Evolutionary conservation across 2,113 vertebrate species (phyloP), one percentile per base, ranked within the genome.

Genomic region (Kryptolebias marmoratus): DNA sequence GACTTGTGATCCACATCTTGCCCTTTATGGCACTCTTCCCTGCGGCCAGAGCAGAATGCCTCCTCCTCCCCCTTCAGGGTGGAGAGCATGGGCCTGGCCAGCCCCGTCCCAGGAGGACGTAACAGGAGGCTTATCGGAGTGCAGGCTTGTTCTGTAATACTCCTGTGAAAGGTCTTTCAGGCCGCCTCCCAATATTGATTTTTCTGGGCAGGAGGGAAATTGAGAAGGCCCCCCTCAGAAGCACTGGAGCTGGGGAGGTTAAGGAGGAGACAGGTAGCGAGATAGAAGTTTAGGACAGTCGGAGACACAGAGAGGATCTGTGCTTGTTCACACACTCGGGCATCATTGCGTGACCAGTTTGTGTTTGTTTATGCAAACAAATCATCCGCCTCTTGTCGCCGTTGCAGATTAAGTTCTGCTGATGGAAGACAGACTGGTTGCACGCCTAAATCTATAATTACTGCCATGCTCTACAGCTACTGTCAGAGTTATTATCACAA

Each of bases 91-190:
- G 87, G 80, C 87, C 75, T 79, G 90, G 88, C 91, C 90, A 88
- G 86, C 90, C 84, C 77, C 70, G 74, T 94, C 93, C 93, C 94
- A 71, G 54, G 93, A 88, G 94, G 88, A 81, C 79, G 93, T 93
- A 94, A 94, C 92, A 83, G 68, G 90, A 94, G 90, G 94, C 92
- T 92, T 92, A 92, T 93, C 92, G 78, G 90, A 83, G 90, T 87
- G 83, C 84, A 72, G 83, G 80, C 84, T 89, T 94, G 94, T 91
- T 90, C 93, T 93, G 84, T 93, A 94, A 94, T 94, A 94, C 94
- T 93, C 94, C 93, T 95, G 94, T 95, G 94, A 95, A 94, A 94
- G 92, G 88, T 84, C 87, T 89, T 78, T 85, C 87, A 83, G 86
- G 89, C 89, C 91, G 80, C 92, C 94, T 94, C 93, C 90, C 94